Conservation (phyloP, 2,797 vertebrate genomes). For the Gymnoscopelus braueri region DNA sequence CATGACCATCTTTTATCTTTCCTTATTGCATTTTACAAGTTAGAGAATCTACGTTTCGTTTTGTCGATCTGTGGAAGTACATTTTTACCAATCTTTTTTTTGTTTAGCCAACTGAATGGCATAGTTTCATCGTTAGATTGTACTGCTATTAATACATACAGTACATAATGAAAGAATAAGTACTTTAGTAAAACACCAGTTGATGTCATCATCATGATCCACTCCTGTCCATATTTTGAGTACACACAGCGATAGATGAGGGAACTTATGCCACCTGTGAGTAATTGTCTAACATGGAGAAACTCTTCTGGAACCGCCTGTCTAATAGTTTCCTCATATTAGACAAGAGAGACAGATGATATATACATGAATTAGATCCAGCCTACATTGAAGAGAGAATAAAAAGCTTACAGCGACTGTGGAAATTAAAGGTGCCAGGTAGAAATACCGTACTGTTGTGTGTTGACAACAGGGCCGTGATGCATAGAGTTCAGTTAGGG, state of each 20-base stretch:
- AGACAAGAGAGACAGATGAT: background rate
- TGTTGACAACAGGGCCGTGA: slow-evolving; percentile 1
- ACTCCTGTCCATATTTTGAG: slow-evolving; percentile 2
- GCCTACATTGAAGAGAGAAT: slow-evolving; percentile 14
- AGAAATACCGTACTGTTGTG: background rate
- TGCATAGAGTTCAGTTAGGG: background rate
- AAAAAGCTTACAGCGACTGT: too few species aligned
- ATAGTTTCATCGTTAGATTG: slow-evolving; percentile 13
- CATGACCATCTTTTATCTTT: slow-evolving; percentile 23
- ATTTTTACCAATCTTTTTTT: slow-evolving; percentile 23
- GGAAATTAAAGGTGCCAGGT: background rate
- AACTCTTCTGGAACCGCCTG: too few species aligned
- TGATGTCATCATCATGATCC: slow-evolving; percentile 1
- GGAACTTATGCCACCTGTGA: slow-evolving; percentile 15
- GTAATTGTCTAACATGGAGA: slow-evolving; percentile 8
- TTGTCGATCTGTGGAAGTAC: slow-evolving; percentile 35
- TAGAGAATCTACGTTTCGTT: slow-evolving; percentile 21
- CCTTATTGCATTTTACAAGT: slow-evolving; percentile 66
- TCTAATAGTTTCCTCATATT: slow-evolving; percentile 8
- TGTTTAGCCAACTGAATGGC: slow-evolving; percentile 6
- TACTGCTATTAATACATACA: slow-evolving; percentile 11
- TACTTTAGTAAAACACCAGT: slow-evolving; percentile 8
- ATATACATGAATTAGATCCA: slow-evolving; percentile 9
- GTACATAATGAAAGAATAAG: slow-evolving; percentile 28
- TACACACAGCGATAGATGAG: slow-evolving; percentile 5